Conservation (phyloP, 1,140 invertebrate genomes). For the Apis florea region DNA sequence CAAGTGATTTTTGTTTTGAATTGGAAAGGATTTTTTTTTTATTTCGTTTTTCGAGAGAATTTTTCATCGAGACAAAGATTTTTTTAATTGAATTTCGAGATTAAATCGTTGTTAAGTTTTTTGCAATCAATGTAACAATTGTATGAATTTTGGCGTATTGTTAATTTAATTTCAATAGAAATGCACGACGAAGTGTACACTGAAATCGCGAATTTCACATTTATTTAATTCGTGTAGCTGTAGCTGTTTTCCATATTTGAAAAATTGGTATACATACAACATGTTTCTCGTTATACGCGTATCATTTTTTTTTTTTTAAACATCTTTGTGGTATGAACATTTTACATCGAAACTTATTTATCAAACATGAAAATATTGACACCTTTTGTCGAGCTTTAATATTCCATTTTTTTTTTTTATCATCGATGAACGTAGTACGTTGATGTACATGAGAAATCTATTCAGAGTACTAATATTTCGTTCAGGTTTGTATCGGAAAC, state of each 20-base stretch:
- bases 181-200: background rate
- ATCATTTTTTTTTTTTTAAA: background rate
- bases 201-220: background rate
- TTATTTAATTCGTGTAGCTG: background rate
- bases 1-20: too few relatives aligned
- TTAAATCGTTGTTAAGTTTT: background rate
- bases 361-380: conserved; percentile 17
- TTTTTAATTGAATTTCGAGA: background rate
- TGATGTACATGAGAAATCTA: background rate
- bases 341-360: background rate
- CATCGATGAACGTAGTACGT: background rate
- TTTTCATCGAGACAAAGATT: background rate
- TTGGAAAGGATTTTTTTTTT: too few relatives aligned
- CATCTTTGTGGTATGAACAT: background rate
- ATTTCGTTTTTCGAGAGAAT: background rate
- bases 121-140: too few relatives aligned
- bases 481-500: background rate
- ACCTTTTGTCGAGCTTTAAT: conserved; percentile 7
- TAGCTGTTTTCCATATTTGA: background rate
- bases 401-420: background rate
- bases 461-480: background rate
- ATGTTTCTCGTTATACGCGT: background rate
- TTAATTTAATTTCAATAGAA: background rate
- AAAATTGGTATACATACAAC: background rate
- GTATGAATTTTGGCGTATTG: background rate